A percentile compares a stretch with the other conserved stretches of the same genome.
These are phyloP conservation scores for Chrysina gloriosa DNA, from an alignment of 2,888 invertebrate species.

Conservation along the genomic window DNA sequence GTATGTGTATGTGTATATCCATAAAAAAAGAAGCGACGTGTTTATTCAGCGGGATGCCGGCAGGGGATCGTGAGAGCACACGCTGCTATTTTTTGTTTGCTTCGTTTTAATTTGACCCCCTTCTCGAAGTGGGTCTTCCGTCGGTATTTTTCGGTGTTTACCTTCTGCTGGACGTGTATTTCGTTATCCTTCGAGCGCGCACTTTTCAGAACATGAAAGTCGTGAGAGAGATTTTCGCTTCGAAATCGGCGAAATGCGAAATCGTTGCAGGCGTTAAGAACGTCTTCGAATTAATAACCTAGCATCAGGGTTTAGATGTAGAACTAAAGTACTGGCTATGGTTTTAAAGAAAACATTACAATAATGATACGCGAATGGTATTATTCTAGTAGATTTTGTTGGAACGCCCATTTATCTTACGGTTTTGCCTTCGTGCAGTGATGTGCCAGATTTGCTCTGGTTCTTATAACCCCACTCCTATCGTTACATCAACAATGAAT, in stretches of 20 bases:
- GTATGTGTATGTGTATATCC: neutral
- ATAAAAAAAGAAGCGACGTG: neutral
- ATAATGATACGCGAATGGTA: too few species aligned
- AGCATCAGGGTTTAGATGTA: too few species aligned
- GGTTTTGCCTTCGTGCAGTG: too few species aligned
- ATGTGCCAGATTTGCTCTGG: too few species aligned
- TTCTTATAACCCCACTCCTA: too few species aligned
- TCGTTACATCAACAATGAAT: too few species aligned
- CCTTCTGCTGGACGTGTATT: constrained; percentile 4
- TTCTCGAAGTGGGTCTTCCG: constrained; percentile 27
- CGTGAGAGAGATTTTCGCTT: constrained; percentile 1
- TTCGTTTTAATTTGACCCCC: constrained; percentile 22
- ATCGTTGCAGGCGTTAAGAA: too few species aligned
- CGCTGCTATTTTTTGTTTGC: constrained; percentile 1
- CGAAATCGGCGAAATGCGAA: neutral
- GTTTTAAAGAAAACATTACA: too few species aligned
- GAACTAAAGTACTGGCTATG: too few species aligned
- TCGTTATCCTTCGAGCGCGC: neutral
- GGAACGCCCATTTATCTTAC: too few species aligned
- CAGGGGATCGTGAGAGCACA: constrained; percentile 22
- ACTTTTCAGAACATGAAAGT: constrained; percentile 2
- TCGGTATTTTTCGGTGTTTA: constrained; percentile 11
- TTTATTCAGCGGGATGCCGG: neutral
- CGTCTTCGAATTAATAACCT: too few species aligned
- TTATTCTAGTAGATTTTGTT: too few species aligned